These are phyloP conservation scores for Pandemis corylana DNA, from an alignment of 2,888 invertebrate genomes.

Conservation along the genomic window DNA sequence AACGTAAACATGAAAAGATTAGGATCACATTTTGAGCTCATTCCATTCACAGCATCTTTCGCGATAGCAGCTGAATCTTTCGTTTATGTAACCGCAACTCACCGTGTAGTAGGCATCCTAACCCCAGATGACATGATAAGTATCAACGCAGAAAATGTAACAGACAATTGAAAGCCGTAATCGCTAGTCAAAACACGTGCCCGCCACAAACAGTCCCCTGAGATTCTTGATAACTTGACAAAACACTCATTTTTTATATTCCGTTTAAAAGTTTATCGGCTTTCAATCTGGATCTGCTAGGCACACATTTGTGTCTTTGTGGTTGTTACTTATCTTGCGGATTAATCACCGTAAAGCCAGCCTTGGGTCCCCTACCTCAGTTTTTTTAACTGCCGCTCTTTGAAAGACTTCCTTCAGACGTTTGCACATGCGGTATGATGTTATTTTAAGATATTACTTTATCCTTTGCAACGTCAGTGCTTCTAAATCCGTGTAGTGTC, in stretches of 20 bases:
- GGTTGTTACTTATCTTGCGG: conserved; percentile 69
- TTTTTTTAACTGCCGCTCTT: conserved; percentile 60
- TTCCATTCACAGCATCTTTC: conserved; percentile 29
- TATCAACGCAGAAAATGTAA: conserved; percentile 57
- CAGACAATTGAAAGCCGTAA: conserved; percentile 69
- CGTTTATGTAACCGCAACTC: conserved; percentile 19
- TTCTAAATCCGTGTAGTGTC: not conserved
- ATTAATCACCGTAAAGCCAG: conserved; percentile 74
- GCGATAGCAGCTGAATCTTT: conserved; percentile 18
- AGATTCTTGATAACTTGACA: conserved; percentile 71
- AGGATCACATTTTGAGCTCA: conserved; percentile 28
- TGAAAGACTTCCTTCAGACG: conserved; percentile 63
- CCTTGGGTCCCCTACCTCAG: conserved; percentile 67
- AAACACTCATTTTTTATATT: conserved; percentile 59
- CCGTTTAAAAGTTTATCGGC: conserved; percentile 80
- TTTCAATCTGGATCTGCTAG: conserved; percentile 80
- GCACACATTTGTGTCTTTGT: conserved; percentile 80
- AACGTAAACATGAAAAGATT: conserved; percentile 25
- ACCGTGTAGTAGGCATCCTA: conserved; percentile 15
- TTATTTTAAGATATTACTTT: conserved; percentile 38
- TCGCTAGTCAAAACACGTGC: conserved; percentile 79
- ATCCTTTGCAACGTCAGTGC: conserved; percentile 6
- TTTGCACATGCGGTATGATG: conserved; percentile 49
- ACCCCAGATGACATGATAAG: conserved; percentile 61
- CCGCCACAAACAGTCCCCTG: conserved; percentile 57